phyloP scores from a whole-genome alignment of 2,797 vertebrate species.

The Dallia pectoralis region DNA sequence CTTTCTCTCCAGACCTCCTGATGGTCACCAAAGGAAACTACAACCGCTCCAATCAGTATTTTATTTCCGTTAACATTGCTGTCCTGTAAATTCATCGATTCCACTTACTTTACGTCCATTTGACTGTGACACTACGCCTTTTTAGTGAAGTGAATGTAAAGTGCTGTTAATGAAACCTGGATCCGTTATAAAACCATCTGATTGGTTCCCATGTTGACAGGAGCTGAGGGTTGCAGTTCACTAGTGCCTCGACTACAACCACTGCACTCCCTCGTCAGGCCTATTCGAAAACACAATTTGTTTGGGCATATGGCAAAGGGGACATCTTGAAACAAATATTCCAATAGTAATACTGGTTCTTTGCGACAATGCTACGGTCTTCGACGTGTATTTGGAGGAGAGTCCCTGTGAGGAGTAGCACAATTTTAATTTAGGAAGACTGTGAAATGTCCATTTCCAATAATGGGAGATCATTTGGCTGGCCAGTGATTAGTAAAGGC shows the following conservation, averaged over 20 bases:
- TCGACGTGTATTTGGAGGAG: constrained; percentile 17
- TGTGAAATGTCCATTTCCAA: not conserved
- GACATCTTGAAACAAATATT: constrained; percentile 15
- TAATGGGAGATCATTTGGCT: constrained; percentile 54
- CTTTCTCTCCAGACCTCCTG: constrained; percentile 4
- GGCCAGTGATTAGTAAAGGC: constrained; percentile 51
- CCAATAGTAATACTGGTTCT: not conserved
- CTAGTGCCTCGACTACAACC: constrained; percentile 48
- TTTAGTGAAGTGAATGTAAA: constrained; percentile 57
- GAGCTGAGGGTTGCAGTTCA: constrained; percentile 14
- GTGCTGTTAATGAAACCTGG: constrained; percentile 33
- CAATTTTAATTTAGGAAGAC: not conserved
- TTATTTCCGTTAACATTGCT: constrained; percentile 12
- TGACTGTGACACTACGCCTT: constrained; percentile 55
- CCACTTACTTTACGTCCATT: constrained; percentile 20
- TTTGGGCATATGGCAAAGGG: not conserved
- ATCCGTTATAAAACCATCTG: not conserved
- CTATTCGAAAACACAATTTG: not conserved
- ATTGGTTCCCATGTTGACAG: not conserved
- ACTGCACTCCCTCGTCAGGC: not conserved
- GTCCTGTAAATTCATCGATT: constrained; percentile 27
- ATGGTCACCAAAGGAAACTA: not conserved
- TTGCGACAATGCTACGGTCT: constrained; percentile 12
- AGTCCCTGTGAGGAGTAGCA: constrained; percentile 22
- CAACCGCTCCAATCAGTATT: constrained; percentile 41